Evolutionary conservation across 2,113 vertebrate genomes (phyloP).

Genomic region (Hymenochirus boettgeri): DNA sequence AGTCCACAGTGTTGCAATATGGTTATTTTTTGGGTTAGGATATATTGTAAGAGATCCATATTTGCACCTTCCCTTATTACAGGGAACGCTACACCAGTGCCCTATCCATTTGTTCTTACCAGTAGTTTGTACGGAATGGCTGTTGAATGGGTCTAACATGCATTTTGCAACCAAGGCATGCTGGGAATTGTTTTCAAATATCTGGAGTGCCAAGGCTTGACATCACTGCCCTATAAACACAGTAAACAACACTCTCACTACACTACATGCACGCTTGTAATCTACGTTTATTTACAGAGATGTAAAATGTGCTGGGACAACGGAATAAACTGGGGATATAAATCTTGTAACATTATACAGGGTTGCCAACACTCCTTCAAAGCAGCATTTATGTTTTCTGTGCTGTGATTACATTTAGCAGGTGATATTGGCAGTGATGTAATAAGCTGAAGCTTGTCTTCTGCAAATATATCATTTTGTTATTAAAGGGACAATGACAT

Average conservation of each 20-base stretch:
- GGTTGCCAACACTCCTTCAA: constrained; percentile 18
- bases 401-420: constrained; percentile 20
- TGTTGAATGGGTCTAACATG: neutral
- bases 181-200: neutral
- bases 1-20: too few species aligned
- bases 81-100: too few species aligned
- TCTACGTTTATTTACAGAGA: constrained; percentile 16
- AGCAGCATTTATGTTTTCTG: constrained; percentile 10
- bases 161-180: neutral
- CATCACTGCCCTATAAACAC: too few species aligned
- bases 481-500: too few species aligned
- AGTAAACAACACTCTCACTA: too few species aligned
- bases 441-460: neutral
- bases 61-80: too few species aligned
- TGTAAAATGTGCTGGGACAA: constrained; percentile 20
- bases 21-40: too few species aligned
- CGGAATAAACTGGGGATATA: constrained; percentile 25
- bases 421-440: neutral
- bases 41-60: too few species aligned
- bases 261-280: too few species aligned
- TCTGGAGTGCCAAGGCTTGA: too few species aligned
- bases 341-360: constrained; percentile 21
- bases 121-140: neutral
- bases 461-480: neutral
- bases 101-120: neutral